These are phyloP conservation scores for Amphilophus citrinellus DNA, from an alignment of 2,113 vertebrate species.

Conservation along the genomic window DNA sequence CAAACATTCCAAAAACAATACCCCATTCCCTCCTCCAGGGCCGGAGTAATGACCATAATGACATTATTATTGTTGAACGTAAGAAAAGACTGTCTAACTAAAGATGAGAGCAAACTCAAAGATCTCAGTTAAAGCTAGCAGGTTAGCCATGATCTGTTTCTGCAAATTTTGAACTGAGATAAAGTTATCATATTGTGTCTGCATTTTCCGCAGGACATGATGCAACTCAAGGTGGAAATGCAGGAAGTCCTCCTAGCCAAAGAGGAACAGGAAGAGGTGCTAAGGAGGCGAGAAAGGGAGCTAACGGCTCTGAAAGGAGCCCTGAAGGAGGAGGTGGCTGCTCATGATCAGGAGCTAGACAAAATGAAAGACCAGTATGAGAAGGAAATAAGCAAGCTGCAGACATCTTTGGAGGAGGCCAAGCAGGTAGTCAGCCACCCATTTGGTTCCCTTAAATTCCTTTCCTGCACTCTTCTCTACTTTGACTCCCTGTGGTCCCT, in stretches of 20 bases:
- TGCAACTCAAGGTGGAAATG: conserved; percentile 89
- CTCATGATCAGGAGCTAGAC: conserved; percentile 94
- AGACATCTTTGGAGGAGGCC: conserved; percentile 84
- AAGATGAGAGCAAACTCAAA: neutral
- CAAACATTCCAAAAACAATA: too few species aligned
- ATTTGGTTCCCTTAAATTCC: conserved; percentile 4
- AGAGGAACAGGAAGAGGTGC: conserved; percentile 92
- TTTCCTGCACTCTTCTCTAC: neutral
- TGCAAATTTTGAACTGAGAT: neutral
- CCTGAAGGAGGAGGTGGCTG: conserved; percentile 95
- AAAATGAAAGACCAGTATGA: conserved; percentile 91
- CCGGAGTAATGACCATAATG: neutral
- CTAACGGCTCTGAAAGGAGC: conserved; percentile 95
- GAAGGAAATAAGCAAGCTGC: conserved; percentile 85
- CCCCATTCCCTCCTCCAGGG: too few species aligned
- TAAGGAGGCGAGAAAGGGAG: conserved; percentile 91
- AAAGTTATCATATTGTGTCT: neutral
- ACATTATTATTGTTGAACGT: neutral
- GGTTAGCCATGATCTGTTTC: neutral
- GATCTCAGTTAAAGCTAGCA: neutral
- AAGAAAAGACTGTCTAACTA: neutral
- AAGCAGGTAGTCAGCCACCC: conserved; percentile 83
- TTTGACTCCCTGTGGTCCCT: conserved; percentile 23
- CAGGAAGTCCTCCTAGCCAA: conserved; percentile 87
- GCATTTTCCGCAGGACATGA: conserved; percentile 84